A percentile compares a stretch with the other conserved stretches of the same genome.
Evolutionary conservation across 1,140 invertebrate genomes (phyloP).

Genomic region (Campoletis sonorensis): DNA sequence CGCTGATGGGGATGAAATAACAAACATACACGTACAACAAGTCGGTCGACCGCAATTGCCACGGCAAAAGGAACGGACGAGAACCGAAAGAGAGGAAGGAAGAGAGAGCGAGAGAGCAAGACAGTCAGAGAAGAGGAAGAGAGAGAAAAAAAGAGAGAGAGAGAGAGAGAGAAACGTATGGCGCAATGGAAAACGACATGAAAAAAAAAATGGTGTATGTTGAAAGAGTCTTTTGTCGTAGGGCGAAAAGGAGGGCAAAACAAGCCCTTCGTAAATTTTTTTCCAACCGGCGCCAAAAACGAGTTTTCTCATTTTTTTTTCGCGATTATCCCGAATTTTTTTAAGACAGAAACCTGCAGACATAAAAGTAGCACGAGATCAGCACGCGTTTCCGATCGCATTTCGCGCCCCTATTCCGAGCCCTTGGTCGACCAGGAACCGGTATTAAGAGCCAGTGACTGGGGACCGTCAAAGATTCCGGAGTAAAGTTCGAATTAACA

Average conservation of each 20-base stretch:
- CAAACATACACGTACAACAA: slow-evolving; percentile 54
- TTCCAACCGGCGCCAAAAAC: slow-evolving; percentile 52
- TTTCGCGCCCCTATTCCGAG: neutral
- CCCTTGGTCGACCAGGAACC: slow-evolving; percentile 28
- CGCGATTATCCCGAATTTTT: slow-evolving; percentile 23
- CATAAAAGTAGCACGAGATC: slow-evolving; percentile 32
- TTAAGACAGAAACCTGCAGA: neutral
- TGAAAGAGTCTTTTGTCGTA: neutral
- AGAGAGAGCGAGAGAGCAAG: slow-evolving; percentile 1
- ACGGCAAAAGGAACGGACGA: neutral
- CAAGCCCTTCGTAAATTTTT: slow-evolving; percentile 52
- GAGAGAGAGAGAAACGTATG: neutral
- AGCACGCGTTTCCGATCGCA: slow-evolving; percentile 30
- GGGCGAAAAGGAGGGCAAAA: slow-evolving; percentile 28
- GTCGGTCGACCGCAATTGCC: slow-evolving; percentile 58
- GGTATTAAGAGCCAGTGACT: slow-evolving; percentile 21
- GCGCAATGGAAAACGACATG: neutral
- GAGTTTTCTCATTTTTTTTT: slow-evolving; percentile 44
- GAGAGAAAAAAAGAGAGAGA: slow-evolving; percentile 20
- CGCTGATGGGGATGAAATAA: neutral
- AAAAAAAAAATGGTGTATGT: neutral
- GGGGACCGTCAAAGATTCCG: neutral
- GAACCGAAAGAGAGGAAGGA: slow-evolving; percentile 18
- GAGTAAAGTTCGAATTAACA: slow-evolving; percentile 27
- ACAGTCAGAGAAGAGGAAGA: slow-evolving; percentile 15